A percentile compares a stretch with the other conserved stretches of the same genome.
Conservation (phyloP, 2,797 vertebrate genomes). For the Poeciliopsis infans region DNA sequence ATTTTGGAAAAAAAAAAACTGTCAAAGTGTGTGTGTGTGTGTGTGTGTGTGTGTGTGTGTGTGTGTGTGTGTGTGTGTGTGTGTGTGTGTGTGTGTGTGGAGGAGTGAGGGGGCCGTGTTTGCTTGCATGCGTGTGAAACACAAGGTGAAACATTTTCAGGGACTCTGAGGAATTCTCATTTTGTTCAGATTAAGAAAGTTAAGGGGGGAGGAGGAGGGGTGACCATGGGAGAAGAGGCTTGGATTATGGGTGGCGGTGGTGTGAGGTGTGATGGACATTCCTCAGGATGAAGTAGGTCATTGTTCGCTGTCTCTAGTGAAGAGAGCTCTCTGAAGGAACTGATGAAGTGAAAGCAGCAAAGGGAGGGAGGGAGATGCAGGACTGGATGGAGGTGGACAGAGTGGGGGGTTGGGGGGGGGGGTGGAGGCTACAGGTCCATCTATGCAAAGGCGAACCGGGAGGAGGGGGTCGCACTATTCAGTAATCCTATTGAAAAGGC, state of each 20-base stretch:
- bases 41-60: too few species aligned
- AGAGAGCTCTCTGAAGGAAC: conserved; percentile 83
- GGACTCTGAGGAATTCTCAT: conserved; percentile 79
- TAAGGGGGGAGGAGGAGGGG: conserved; percentile 1
- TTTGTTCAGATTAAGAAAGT: conserved; percentile 83
- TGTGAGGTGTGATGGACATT: conserved; percentile 75
- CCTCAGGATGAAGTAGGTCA: conserved; percentile 86
- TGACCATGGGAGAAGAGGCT: conserved; percentile 62
- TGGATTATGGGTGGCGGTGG: conserved; percentile 61
- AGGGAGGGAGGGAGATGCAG: conserved; percentile 69
- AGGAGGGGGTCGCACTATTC: conserved; percentile 74
- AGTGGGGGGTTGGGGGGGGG: conserved; percentile 26
- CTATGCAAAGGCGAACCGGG: conserved; percentile 55
- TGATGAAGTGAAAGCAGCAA: conserved; percentile 82
- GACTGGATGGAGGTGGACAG: conserved; percentile 38
- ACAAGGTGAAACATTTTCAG: conserved; percentile 73
- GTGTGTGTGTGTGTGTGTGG: too few species aligned
- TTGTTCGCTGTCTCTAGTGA: conserved; percentile 83
- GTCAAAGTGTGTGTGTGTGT: too few species aligned
- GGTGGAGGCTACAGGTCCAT: conserved; percentile 67
- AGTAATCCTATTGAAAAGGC: conserved; percentile 86
- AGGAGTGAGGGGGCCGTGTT: conserved; percentile 1
- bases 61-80: too few species aligned
- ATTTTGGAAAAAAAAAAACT: conserved; percentile 5
- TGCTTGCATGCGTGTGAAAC: conserved; percentile 45